Conservation (phyloP, 2,113 vertebrate genomes). For the Lanius collurio region DNA sequence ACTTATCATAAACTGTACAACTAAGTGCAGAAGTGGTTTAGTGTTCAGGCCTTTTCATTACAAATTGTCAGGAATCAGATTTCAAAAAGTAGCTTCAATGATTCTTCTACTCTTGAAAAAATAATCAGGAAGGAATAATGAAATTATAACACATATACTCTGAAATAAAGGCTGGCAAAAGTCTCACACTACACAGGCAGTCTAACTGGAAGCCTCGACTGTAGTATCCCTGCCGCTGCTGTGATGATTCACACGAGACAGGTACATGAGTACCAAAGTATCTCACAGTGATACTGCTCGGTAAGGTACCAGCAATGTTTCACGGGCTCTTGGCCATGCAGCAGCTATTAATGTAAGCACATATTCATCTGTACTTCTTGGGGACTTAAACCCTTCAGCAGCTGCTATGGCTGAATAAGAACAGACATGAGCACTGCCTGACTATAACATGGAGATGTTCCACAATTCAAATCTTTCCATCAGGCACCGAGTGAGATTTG, state of each 20-base stretch:
- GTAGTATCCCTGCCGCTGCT: background rate
- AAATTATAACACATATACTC: background rate
- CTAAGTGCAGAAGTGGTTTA: background rate
- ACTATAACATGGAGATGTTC: background rate
- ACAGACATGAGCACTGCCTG: background rate
- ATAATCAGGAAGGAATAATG: background rate
- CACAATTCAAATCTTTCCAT: background rate
- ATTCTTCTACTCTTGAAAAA: background rate
- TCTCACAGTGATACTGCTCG: background rate
- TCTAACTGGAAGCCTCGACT: background rate
- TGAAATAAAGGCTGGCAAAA: background rate
- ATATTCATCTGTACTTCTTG: background rate
- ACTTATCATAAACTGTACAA: background rate
- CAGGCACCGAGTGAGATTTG: background rate
- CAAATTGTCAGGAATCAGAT: background rate
- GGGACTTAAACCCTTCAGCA: background rate
- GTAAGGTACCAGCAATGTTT: background rate
- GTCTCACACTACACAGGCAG: background rate
- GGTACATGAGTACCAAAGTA: background rate
- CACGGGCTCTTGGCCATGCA: background rate
- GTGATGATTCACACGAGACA: background rate
- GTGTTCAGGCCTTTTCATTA: background rate
- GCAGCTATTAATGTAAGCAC: background rate
- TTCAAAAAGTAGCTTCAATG: background rate
- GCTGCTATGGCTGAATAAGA: background rate